Evolutionary conservation across 2,797 vertebrate species (phyloP).

Genomic region (Allobates femoralis): DNA sequence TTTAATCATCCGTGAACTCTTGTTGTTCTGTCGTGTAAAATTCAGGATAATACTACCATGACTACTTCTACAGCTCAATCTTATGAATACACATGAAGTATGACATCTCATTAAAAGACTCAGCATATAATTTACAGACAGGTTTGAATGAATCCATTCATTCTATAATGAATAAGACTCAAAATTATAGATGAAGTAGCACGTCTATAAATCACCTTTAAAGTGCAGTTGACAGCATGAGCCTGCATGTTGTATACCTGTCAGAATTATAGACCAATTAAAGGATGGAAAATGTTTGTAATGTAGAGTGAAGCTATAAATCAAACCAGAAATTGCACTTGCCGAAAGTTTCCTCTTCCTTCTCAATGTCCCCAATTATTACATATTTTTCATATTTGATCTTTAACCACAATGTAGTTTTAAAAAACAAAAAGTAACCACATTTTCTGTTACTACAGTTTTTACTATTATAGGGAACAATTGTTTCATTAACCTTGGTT

Average conservation of each 20-base stretch:
- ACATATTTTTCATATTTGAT: no score
- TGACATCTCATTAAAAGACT: background rate
- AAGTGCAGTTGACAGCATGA: background rate
- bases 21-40: background rate
- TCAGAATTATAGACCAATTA: background rate
- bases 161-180: slow-evolving; percentile 26
- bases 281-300: background rate
- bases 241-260: background rate
- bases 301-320: background rate
- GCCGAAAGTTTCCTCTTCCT: background rate
- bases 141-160: background rate
- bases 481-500: no score
- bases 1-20: background rate
- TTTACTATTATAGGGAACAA: no score
- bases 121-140: background rate
- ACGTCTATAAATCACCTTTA: background rate
- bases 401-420: no score
- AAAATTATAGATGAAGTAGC: background rate
- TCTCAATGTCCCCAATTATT: background rate
- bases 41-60: slow-evolving; percentile 5
- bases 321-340: background rate
- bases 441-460: no score
- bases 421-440: no score
- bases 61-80: background rate
- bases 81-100: background rate